Conservation (phyloP, 2,888 invertebrate species). For the Loripinus fragilis region DNA sequence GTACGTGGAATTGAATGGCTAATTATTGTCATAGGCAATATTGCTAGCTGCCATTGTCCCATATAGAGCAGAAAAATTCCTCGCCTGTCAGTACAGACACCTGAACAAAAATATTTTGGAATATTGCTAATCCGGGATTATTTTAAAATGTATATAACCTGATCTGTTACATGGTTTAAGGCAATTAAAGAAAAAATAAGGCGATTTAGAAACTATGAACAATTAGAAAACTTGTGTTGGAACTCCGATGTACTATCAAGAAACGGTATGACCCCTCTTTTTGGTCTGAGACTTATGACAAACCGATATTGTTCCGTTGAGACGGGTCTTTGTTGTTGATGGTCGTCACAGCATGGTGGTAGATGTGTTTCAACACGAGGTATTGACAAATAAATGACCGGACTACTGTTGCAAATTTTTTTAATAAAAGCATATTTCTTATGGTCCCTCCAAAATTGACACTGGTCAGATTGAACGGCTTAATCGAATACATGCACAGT, state of each 20-base stretch:
- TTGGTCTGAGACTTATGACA: neutral
- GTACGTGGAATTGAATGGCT: neutral
- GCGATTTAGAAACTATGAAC: slow-evolving; percentile 19
- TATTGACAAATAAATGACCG: no score
- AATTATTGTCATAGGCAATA: neutral
- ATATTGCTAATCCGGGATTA: slow-evolving; percentile 14
- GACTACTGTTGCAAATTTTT: no score
- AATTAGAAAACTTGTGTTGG: neutral
- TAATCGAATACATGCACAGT: no score
- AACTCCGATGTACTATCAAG: neutral
- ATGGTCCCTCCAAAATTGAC: no score
- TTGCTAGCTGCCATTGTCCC: neutral
- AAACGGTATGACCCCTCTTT: slow-evolving; percentile 8
- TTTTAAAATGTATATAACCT: neutral
- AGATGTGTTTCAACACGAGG: neutral
- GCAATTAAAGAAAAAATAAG: neutral
- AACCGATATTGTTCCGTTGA: slow-evolving; percentile 2
- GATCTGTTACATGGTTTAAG: slow-evolving; percentile 5
- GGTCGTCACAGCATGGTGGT: neutral
- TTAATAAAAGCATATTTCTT: no score
- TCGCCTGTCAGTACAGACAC: slow-evolving; percentile 1
- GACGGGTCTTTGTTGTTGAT: neutral
- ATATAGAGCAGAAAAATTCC: neutral
- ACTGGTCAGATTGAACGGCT: no score
- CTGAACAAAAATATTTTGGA: slow-evolving; percentile 2